A percentile compares a stretch with the other conserved stretches of the same genome.
Evolutionary conservation across 2,113 vertebrate genomes (phyloP).

Genomic region (Burhinus bistriatus): DNA sequence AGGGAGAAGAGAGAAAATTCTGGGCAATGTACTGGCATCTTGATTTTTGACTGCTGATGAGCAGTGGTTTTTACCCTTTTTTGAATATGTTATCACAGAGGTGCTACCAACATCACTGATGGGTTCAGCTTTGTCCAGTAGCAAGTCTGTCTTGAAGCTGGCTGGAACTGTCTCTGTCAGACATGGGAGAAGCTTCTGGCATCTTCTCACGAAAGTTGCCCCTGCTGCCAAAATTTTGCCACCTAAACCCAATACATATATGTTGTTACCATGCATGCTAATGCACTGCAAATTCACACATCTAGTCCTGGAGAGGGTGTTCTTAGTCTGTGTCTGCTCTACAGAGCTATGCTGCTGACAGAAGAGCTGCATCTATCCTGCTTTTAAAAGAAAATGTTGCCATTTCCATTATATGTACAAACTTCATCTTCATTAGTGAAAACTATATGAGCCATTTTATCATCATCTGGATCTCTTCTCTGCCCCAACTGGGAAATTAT

Average conservation of each 20-base stretch:
- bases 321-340: not conserved
- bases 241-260: not conserved
- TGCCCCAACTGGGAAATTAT: not conserved
- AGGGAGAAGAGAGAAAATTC: not conserved
- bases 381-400: not conserved
- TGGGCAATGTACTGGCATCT: not conserved
- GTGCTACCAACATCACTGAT: not conserved
- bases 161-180: not conserved
- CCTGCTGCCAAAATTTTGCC: not conserved
- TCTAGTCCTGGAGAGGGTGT: accelerated
- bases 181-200: not conserved
- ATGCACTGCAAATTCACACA: not conserved
- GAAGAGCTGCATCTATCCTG: not conserved
- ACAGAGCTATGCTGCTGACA: not conserved
- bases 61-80: not conserved
- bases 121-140: not conserved
- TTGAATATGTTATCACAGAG: not conserved
- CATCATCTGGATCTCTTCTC: not conserved
- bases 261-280: not conserved
- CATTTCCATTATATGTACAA: not conserved
- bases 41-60: not conserved
- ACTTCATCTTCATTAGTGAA: not conserved
- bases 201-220: not conserved
- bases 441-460: not conserved
- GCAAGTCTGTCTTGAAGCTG: accelerated